Percentiles rank a stretch among this genome's conserved stretches.
phyloP scores from a whole-genome alignment of 2,888 invertebrate species.

The Drosophila longiperda region DNA sequence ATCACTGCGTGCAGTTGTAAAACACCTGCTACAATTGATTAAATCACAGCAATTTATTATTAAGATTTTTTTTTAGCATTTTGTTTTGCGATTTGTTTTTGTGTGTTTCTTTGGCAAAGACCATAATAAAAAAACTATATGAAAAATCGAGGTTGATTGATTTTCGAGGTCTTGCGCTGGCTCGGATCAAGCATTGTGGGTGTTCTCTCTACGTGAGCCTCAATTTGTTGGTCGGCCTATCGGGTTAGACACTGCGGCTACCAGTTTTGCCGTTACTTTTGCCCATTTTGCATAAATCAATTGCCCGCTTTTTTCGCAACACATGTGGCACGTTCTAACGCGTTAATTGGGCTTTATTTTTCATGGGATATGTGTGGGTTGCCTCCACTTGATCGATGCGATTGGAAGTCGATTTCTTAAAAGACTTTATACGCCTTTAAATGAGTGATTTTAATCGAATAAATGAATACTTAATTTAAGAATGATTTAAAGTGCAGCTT shows the following conservation, averaged over 20 bases:
- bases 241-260: constrained; percentile 42
- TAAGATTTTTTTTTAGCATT: constrained; percentile 37
- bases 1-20: constrained; percentile 68
- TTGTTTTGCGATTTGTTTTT: constrained; percentile 9
- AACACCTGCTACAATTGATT: constrained; percentile 81
- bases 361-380: constrained; percentile 22
- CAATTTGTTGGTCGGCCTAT: constrained; percentile 17
- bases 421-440: neutral
- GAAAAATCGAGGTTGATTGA: constrained; percentile 58
- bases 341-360: constrained; percentile 60
- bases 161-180: constrained; percentile 51
- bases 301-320: constrained; percentile 54
- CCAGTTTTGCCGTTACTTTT: constrained; percentile 36
- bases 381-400: constrained; percentile 3
- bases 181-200: constrained; percentile 40
- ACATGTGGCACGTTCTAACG: constrained; percentile 65
- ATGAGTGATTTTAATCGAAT: neutral
- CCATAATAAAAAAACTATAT: constrained; percentile 19
- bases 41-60: constrained; percentile 78
- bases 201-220: constrained; percentile 49
- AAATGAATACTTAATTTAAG: neutral
- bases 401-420: constrained; percentile 32
- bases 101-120: constrained; percentile 4
- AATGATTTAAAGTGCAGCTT: neutral
- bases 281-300: constrained; percentile 56